Percentiles rank a stretch among this genome's conserved stretches.
These are phyloP conservation scores for Tromatobia lineatoria DNA, from an alignment of 2,888 invertebrate genomes.

Conservation along the genomic window DNA sequence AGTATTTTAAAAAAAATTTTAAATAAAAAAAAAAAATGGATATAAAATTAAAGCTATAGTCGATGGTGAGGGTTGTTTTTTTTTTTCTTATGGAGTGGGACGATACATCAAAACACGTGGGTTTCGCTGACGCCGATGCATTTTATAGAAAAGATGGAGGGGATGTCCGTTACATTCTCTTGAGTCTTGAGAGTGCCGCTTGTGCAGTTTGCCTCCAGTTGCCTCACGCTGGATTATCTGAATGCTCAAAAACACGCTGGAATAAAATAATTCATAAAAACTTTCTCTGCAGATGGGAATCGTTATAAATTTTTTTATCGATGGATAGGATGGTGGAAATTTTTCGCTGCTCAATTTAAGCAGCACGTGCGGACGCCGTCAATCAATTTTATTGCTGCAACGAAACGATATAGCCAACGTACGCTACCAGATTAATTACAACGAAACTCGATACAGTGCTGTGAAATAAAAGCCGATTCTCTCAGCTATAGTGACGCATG, in stretches of 20 bases:
- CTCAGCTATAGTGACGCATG: neutral
- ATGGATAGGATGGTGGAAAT: neutral
- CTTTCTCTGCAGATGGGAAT: neutral
- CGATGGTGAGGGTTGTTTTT: neutral
- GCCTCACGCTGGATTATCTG: neutral
- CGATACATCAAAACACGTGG: neutral
- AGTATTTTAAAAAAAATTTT: no score
- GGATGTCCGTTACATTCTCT: constrained; percentile 7
- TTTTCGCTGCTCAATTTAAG: neutral
- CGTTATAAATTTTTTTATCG: neutral
- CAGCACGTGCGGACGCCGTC: neutral
- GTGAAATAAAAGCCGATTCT: neutral
- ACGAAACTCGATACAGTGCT: constrained; percentile 1
- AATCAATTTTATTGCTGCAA: constrained; percentile 11
- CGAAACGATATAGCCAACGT: neutral
- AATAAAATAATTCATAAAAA: neutral
- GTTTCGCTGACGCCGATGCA: constrained; percentile 5
- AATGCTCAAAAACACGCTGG: neutral
- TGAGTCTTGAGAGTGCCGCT: neutral
- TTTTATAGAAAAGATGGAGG: neutral
- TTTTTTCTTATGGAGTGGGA: neutral
- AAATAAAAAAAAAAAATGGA: no score
- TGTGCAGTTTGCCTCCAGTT: constrained; percentile 1
- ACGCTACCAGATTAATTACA: constrained; percentile 1
- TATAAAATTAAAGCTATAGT: no score